Base-by-base conservation (phyloP, 2,113 vertebrate genomes). In the Pampusana beccarii region DNA sequence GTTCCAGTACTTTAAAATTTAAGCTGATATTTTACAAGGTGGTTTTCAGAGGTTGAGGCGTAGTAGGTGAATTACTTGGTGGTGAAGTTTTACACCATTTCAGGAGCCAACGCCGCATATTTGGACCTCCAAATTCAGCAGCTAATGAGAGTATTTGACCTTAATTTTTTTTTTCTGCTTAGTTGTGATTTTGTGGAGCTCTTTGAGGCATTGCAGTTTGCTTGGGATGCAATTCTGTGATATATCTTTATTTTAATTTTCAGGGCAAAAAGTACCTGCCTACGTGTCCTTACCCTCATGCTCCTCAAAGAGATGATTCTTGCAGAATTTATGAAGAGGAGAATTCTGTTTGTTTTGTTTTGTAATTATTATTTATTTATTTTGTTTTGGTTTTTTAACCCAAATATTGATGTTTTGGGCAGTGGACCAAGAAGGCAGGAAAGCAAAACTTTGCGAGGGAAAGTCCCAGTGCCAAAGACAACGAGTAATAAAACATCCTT, bases 81-180 rank as follows among this genome's bases (percentile, higher is more conserved):
- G 64, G 8, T 73, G 11, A 69, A 73, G n/a, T 48, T 72, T 83
- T 71, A 28, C 25, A 33, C 15, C 19, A 16, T 40, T 91, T 84
- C 2, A 6, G 46, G 42, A 71, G 34, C 16, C 53, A 60, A 0
- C 0, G 0, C 9, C 13, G 2, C 26, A 80, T 82, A 16, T 72
- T 51, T 2, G 4, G 29, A 88, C 4, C 8, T 86, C 36, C 24
- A 18, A 26, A 51, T 73, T 24, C n/a, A 18, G 23, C 11, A 1
- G 1, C 53, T 86, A 57, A 48, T 72, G 12, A 5, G 8, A 23
- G 3, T 42, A 53, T 70, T 57, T 77, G 36, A 18, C n/a, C 36
- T 84, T 31, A 14, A 11, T 42, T 42, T 15, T 60, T 83, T 80
- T 48, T 46, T 66, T 33, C 9, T 86, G 5, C 29, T 66, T 44